Evolutionary conservation across 2,888 invertebrate species (phyloP).

Genomic region (Andrena marginata): DNA sequence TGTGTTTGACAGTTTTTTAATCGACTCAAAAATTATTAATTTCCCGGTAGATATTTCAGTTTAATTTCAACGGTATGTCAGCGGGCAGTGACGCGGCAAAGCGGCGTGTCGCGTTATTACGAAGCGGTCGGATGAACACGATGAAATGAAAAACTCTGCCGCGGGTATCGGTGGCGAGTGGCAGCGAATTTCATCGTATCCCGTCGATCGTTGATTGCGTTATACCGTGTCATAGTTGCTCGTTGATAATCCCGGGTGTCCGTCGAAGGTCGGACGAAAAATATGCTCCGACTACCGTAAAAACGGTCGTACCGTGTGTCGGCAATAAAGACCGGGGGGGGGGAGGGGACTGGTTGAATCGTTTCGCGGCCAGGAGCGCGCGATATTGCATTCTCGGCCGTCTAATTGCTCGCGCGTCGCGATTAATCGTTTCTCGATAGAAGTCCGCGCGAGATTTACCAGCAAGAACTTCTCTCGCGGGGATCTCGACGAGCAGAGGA

Average conservation of each 20-base stretch:
- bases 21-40: slow-evolving; percentile 24
- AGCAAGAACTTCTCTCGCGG: not conserved
- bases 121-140: slow-evolving; percentile 35
- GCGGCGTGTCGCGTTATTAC: slow-evolving; percentile 31
- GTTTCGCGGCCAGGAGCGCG: not conserved
- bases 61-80: slow-evolving; percentile 21
- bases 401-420: slow-evolving; percentile 7
- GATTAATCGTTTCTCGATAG: slow-evolving; percentile 31
- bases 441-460: slow-evolving; percentile 3
- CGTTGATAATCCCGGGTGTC: slow-evolving; percentile 17
- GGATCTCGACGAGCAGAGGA: no score
- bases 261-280: not conserved
- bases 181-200: slow-evolving; percentile 32
- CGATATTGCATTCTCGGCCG: not conserved
- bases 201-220: slow-evolving; percentile 36
- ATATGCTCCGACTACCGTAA: not conserved
- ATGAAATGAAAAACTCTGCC: slow-evolving; percentile 31
- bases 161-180: not conserved
- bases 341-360: slow-evolving; percentile 3
- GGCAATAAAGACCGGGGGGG: not conserved
- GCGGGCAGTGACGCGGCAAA: not conserved
- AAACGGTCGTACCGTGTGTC: not conserved
- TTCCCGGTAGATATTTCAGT: slow-evolving; percentile 11
- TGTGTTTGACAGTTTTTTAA: slow-evolving; percentile 29
- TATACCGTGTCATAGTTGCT: slow-evolving; percentile 43